Base-by-base conservation (phyloP, 1,140 invertebrate genomes). In the Coenobita brevimanus region DNA sequence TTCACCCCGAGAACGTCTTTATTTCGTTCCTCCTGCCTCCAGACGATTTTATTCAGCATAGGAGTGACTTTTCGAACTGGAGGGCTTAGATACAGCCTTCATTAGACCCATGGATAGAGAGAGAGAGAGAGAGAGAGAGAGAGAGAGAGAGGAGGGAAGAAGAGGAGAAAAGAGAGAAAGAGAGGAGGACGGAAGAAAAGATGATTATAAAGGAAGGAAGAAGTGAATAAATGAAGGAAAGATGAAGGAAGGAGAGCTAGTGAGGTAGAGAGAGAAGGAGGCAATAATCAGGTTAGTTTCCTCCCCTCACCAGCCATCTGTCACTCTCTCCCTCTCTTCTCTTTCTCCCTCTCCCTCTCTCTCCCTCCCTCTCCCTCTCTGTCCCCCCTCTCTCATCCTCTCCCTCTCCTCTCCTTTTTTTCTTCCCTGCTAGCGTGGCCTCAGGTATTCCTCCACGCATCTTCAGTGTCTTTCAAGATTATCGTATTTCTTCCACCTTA, bases 291-390 rank as follows among this genome's bases (percentile, higher is more conserved):
- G 80, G 27, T 50, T 71, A 38, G 33, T 30, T 60, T 60, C 36
- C n/a, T 69, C 38, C 27, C 64, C 60, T 41, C 80, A 24, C 27
- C 1, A n/a, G 57, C 80, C 64, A 64, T 82, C 80, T 82, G 60
- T 82, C 80, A 13, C 60, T 27, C 43, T 41, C 43, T 46, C 50
- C 15, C 41, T 33, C 46, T 41, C 3, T 30, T 60, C 41, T 60
- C 36, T 38, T 36, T 83, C 41, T 73, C 67, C 43, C 46, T 17
- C 46, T 50, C 30, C n/a, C 46, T 33, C 46, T 50, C 36, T 38
- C 64, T 21, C 46, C 30, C 15, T 33, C n/a, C 46, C 41, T 73
- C 38, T 73, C 33, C 27, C 82, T 46, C 17, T n/a, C 30, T n/a
- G 41, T 43, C 67, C 46, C 43, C 13, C 67, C 71, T 21, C 13